A percentile compares a stretch with the other conserved stretches of the same genome.
These are phyloP conservation scores for Malurus melanocephalus DNA, from an alignment of 2,113 vertebrate genomes.

Conservation along the genomic window DNA sequence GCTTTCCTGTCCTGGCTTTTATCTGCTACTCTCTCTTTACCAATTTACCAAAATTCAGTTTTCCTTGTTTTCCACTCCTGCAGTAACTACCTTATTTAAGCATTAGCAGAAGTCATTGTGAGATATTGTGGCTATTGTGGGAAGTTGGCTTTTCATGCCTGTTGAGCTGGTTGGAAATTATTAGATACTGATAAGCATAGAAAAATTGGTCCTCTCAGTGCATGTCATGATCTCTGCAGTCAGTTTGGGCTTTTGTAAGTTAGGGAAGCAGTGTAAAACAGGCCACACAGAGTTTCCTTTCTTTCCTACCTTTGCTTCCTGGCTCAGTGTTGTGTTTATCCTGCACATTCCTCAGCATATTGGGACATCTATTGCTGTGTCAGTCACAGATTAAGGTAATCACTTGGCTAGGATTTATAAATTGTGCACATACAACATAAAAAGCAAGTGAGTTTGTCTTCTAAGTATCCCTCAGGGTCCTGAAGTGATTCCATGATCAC, in stretches of 20 bases:
- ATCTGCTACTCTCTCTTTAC: neutral
- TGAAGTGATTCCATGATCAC: neutral
- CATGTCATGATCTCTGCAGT: neutral
- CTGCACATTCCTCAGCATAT: neutral
- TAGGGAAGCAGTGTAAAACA: neutral
- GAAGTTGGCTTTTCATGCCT: neutral
- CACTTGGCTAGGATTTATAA: neutral
- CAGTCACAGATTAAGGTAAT: neutral
- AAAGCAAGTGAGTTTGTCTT: neutral
- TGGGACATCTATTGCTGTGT: neutral
- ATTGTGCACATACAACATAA: accelerated
- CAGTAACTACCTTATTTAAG: neutral
- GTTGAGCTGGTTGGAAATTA: neutral
- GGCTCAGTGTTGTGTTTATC: neutral
- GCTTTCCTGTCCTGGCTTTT: neutral
- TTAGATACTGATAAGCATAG: neutral
- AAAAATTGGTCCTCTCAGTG: neutral
- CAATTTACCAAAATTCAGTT: neutral
- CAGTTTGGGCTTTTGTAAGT: neutral
- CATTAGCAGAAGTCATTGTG: neutral
- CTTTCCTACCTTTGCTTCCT: neutral
- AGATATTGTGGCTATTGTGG: neutral
- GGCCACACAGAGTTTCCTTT: neutral
- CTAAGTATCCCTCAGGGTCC: neutral
- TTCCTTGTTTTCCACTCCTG: neutral